Evolutionary conservation across 2,113 vertebrate genomes (phyloP), one percentile per base, ranked within the genome.

Genomic region (Hemicordylus capensis): DNA sequence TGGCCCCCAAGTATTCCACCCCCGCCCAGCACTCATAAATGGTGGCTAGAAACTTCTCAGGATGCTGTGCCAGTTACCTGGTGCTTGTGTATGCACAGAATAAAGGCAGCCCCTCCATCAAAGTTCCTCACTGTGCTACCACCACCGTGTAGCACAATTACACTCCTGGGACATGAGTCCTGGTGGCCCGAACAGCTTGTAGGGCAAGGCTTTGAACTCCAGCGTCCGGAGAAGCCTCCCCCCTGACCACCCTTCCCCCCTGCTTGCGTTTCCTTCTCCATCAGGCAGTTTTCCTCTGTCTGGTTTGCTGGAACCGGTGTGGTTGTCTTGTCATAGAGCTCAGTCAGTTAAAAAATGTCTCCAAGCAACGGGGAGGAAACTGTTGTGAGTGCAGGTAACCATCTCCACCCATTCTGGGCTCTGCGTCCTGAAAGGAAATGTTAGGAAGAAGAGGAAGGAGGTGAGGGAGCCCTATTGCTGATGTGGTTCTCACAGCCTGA

Each of bases 281-380:
- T 2, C 1, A 20, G 17, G 28, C 37, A 64, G 42, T 69, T 54
- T 85, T 63, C 42, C 31, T 58, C 31, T 2, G 2, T n/a, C 7
- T 64, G n/a, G 26, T 64, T 6, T 64, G 59, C 31, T 28, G 4
- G 58, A 20, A n/a, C 46, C 42, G 37, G 14, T 9, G 4, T 56
- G 37, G 1, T 17, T 15, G 15, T 6, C 0, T 5, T 19, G 0
- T 3, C 12, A 26, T 51, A 6, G 69, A 64, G 37, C 34, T 54
- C 7, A 20, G 54, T 61, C 51, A 59, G 15, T 20, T 14, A 54
- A n/a, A 67, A 77, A 85, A 24, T 12, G 14, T 58, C 54, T 80
- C 67, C 42, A 37, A 34, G 4, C 56, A 51, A 6, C 20, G 28
- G 76, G 46, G 66, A 76, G 73, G 66, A 84, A 44, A 37, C 31